phyloP scores from a whole-genome alignment of 2,888 invertebrate species.

The Scaptomyza polygonia region DNA sequence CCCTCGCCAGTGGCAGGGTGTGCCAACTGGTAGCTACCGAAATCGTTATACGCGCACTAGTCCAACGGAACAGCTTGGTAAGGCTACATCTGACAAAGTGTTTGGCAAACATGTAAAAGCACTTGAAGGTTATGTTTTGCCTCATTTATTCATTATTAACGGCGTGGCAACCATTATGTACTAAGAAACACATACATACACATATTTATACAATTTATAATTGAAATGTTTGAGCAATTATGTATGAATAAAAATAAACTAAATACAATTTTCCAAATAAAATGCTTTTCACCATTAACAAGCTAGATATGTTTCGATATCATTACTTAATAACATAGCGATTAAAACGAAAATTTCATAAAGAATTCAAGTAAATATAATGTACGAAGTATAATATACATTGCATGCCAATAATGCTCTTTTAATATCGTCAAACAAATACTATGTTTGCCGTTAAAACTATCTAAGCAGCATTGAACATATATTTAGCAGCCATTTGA shows the following conservation, averaged over 20 bases:
- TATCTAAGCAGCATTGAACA: constrained; percentile 46
- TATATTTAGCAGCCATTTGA: constrained; percentile 41
- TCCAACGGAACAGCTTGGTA: neutral
- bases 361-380: constrained; percentile 36
- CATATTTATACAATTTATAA: constrained; percentile 61
- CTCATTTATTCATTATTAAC: constrained; percentile 60
- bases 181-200: constrained; percentile 53
- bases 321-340: constrained; percentile 45
- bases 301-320: constrained; percentile 45
- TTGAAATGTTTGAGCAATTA: constrained; percentile 52
- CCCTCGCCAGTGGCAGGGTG: neutral
- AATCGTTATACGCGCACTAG: neutral
- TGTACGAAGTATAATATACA: constrained; percentile 42
- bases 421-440: constrained; percentile 36
- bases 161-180: constrained; percentile 57
- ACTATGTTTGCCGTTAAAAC: constrained; percentile 28
- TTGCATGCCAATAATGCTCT: constrained; percentile 33
- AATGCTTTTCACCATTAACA: constrained; percentile 56
- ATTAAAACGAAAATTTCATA: constrained; percentile 33
- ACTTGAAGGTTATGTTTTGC: constrained; percentile 40
- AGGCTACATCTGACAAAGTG: neutral
- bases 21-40: neutral
- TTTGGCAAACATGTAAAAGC: constrained; percentile 5
- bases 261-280: constrained; percentile 51
- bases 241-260: constrained; percentile 51